phyloP scores from a whole-genome alignment of 1,140 invertebrate species.

The Cherax quadricarinatus region DNA sequence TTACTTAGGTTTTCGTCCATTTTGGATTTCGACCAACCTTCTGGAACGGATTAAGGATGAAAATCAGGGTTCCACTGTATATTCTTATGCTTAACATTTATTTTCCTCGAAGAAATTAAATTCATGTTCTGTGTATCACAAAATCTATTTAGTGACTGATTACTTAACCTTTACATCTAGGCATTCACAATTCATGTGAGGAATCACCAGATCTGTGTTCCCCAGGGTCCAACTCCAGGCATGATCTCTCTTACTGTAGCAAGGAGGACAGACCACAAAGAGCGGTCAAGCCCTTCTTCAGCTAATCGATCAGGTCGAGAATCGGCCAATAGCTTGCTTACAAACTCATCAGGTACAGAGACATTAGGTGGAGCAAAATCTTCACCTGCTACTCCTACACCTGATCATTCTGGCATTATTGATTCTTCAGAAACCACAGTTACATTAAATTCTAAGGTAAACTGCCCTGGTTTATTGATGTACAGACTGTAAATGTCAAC shows the following conservation, averaged over 20 bases:
- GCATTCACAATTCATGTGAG: neutral
- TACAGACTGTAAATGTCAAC: no score
- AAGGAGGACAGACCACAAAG: conserved; percentile 79
- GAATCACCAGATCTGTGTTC: neutral
- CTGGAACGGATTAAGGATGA: no score
- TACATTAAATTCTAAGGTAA: conserved; percentile 5
- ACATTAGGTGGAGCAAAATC: conserved; percentile 64
- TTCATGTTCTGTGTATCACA: no score
- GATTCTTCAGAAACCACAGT: conserved; percentile 41
- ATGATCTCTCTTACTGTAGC: conserved; percentile 92
- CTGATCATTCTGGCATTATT: conserved; percentile 50
- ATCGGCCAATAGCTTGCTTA: conserved; percentile 78
- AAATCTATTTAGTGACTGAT: no score
- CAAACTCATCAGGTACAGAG: conserved; percentile 76
- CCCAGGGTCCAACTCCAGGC: conserved; percentile 84
- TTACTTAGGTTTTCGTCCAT: no score
- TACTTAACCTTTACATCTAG: no score
- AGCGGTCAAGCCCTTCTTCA: conserved; percentile 54
- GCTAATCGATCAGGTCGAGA: conserved; percentile 76
- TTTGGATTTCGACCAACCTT: no score
- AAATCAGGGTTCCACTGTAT: no score
- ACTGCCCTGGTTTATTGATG: neutral
- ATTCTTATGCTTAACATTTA: no score
- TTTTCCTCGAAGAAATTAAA: no score
- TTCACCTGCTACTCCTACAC: conserved; percentile 58